Percentiles rank a stretch among this genome's conserved stretches.
phyloP scores from a whole-genome alignment of 1,140 invertebrate species.

The Physella acuta region DNA sequence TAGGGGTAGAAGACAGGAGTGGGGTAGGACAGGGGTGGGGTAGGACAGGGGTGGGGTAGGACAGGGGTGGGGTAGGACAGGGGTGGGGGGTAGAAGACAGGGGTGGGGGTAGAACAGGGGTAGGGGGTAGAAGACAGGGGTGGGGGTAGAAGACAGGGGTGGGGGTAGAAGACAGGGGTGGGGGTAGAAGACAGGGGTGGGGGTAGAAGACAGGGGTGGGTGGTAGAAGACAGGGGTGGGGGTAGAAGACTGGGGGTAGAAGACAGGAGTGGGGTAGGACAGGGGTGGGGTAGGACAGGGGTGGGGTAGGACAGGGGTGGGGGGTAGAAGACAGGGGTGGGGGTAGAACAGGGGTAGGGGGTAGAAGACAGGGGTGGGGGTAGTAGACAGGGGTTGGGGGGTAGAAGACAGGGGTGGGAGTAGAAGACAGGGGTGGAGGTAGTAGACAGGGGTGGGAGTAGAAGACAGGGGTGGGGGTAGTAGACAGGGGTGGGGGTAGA shows the following conservation, averaged over 20 bases:
- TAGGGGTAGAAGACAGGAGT: too few species aligned
- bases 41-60: neutral
- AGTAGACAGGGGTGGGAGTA: neutral
- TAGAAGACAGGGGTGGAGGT: neutral
- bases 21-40: too few species aligned
- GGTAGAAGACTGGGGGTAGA: neutral
- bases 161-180: neutral
- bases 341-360: neutral
- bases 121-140: neutral
- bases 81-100: neutral
- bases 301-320: neutral
- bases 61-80: neutral
- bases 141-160: neutral
- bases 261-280: neutral
- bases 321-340: neutral
- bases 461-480: neutral
- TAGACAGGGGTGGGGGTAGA: neutral
- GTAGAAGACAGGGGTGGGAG: neutral
- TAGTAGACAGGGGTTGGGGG: neutral
- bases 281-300: neutral
- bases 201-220: neutral
- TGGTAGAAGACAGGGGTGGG: neutral
- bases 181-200: neutral
- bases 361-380: neutral
- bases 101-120: neutral